Base-by-base conservation (phyloP, 1,140 invertebrate species). In the Drosophila melanica region DNA sequence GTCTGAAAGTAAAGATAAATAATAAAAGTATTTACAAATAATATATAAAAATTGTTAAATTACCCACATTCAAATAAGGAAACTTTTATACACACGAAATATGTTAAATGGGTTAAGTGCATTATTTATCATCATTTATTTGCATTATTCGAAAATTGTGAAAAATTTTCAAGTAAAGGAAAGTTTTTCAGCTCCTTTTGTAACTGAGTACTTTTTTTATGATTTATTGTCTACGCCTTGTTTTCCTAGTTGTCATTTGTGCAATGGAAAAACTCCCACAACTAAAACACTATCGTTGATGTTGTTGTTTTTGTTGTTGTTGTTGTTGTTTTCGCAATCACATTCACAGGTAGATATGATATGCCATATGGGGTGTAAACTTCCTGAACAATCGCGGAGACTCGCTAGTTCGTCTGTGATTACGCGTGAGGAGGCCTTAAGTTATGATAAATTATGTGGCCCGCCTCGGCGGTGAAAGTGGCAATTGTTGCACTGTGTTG, bases 391-490 rank as follows among this genome's bases (percentile, higher is more conserved):
- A 79, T 75, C 68, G 79, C 60, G 50, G 12, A 55, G 42, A 27
- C 33, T 39, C 44, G 33, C 47, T 51, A 18, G 53, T 39, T 44
- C 11, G 44, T 47, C 16, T 39, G 57, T 16, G 73, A 75, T 65
- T 72, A 51, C 72, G 68, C 65, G 66, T 64, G 20, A 41, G 27
- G 9, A 35, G 59, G 67, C 48, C 55, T 65, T 73, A 80, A 75
- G 62, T 84, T 89, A 79, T 89, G 74, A 89, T 89, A 84, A 90
- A 75, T 84, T 89, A 89, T 89, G 81, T 75, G 66, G 50, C 55
- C 27, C 42, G 47, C 58, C 53, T 12, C 30, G 18, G 16, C 55
- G 69, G 82, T 66, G 84, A 89, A 89, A 89, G 84, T 84, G 77
- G 48, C 81, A 79, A 79, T 84, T 84, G 80, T 82, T 53, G 39